Base-by-base conservation (phyloP, 2,113 vertebrate genomes). In the Podarcis muralis region DNA sequence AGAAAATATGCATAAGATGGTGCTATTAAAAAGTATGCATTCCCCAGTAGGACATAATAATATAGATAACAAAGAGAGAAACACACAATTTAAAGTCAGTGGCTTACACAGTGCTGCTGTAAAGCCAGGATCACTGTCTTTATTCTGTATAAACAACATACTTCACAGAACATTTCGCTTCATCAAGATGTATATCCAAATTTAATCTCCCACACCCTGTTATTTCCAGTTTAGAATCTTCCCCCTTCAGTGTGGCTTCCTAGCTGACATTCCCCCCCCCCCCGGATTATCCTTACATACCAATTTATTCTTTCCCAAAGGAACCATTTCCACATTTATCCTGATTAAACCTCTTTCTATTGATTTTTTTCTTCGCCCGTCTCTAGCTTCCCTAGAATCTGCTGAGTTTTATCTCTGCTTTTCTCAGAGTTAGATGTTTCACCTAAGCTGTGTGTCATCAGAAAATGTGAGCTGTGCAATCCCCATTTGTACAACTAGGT, bases 261-360 rank as follows among this genome's bases (percentile, higher is more conserved):
- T 90, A 69, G 86, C 88, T 32, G 89, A 15, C 57, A n/a, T n/a
- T n/a, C n/a, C n/a, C n/a, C n/a, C n/a, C n/a, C n/a, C n/a, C n/a
- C n/a, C n/a, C n/a, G n/a, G 69, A 62, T 88, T 77, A 43, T 77
- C 86, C 79, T 77, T 88, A 75, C 35, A 32, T 20, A 85, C 87
- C 89, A 89, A 89, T 93, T 92, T 90, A 82, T 68, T 15, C 81
- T 68, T 5, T 91, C 82, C 87, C 84, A 83, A 81, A 87, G 80
- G 62, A 43, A 86, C 3, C 20, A 5, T 48, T n/a, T 40, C 5
- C 11, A 7, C 32, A 59, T 91, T 93, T 90, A 77, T 20, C 53
- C 43, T 75, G 32, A 40, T 88, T 81, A 85, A 68, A 16, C 40
- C 43, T 93, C 66, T 57, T 25, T 84, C 20, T 30, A 86, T 37